phyloP scores from a whole-genome alignment of 2,797 vertebrate genomes.

The Delichon dasypus region DNA sequence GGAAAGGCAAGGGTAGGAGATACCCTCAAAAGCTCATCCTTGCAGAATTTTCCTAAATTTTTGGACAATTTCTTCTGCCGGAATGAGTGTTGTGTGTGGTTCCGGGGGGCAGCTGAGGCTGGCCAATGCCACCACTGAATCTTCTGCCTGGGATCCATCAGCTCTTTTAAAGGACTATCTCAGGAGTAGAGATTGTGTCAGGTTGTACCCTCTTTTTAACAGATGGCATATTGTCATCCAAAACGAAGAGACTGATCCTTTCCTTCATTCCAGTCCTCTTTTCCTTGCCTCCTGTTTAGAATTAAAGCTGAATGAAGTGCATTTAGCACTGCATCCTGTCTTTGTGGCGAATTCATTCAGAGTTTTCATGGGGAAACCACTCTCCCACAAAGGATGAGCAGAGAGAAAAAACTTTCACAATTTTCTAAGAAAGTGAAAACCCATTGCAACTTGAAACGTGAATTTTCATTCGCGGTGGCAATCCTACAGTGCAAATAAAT shows the following conservation, averaged over 20 bases:
- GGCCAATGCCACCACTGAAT: not conserved
- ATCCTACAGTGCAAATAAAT: not conserved
- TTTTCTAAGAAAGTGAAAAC: not conserved
- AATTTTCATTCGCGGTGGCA: not conserved
- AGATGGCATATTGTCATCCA: not conserved
- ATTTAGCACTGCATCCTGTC: not conserved
- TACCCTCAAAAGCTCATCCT: not conserved
- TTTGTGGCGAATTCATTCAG: not conserved
- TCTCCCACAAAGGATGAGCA: not conserved
- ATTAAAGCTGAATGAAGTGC: constrained; percentile 3
- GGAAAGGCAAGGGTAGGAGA: not conserved
- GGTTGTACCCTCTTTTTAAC: not conserved
- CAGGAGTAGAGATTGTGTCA: not conserved
- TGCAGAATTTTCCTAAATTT: not conserved
- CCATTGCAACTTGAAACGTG: not conserved
- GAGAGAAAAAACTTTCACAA: not conserved
- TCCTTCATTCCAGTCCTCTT: not conserved
- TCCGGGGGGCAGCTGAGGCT: not conserved
- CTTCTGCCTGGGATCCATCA: not conserved
- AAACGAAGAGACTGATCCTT: not conserved
- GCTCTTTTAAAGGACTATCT: not conserved
- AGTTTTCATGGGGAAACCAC: not conserved
- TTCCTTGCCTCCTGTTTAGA: not conserved
- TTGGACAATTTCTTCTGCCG: not conserved
- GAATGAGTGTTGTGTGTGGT: not conserved